Evolutionary conservation across 2,888 invertebrate species (phyloP).

Genomic region (Slavum lentiscoides): DNA sequence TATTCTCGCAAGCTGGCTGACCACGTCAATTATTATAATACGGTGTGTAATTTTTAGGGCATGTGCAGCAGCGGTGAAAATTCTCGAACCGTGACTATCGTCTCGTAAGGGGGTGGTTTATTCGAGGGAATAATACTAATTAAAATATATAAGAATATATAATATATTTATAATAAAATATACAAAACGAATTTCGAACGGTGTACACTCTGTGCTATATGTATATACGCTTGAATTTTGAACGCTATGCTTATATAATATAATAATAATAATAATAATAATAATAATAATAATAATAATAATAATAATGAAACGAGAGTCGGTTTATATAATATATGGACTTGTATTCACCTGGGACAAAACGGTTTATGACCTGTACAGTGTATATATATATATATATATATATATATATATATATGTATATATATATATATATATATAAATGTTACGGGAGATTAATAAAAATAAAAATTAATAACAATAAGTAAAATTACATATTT

Average conservation of each 20-base stretch:
- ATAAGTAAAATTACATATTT: constrained; percentile 16
- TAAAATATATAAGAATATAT: constrained; percentile 40
- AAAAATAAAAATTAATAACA: constrained; percentile 21
- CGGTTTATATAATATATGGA: background rate
- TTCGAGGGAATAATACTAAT: constrained; percentile 40
- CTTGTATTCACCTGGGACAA: constrained; percentile 35
- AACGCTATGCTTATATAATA: background rate
- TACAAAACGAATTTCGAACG: constrained; percentile 7
- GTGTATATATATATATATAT: background rate
- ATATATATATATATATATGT: too few species aligned
- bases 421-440: too few species aligned
- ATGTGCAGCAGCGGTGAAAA: constrained; percentile 39
- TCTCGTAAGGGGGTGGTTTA: constrained; percentile 21
- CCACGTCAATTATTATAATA: constrained; percentile 53
- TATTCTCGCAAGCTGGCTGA: constrained; percentile 51
- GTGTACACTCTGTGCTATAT: background rate
- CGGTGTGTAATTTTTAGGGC: constrained; percentile 45
- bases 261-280: constrained; percentile 1
- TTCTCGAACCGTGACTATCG: constrained; percentile 45
- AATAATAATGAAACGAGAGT: constrained; percentile 9
- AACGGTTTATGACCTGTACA: constrained; percentile 19
- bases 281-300: background rate
- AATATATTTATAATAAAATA: background rate
- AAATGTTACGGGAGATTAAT: constrained; percentile 12
- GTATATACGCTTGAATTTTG: background rate